These are phyloP conservation scores for Lota lota DNA, from an alignment of 2,113 vertebrate species.

Conservation along the genomic window DNA sequence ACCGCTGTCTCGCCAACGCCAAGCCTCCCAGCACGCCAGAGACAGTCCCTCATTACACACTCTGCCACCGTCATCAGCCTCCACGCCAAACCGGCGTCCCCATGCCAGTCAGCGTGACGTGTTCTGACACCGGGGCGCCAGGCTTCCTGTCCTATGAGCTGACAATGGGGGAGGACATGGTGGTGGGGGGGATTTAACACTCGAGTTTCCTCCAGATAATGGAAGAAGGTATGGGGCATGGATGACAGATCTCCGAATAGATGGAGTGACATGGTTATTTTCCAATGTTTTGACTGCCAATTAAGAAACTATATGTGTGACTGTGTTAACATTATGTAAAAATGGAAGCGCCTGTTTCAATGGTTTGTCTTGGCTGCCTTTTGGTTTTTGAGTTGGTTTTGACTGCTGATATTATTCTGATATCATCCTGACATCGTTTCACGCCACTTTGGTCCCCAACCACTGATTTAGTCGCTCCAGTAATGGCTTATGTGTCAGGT, in stretches of 20 bases:
- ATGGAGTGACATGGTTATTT: background rate
- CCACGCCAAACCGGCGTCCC: conserved; percentile 21
- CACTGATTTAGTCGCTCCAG: too few relatives aligned
- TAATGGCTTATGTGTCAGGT: too few relatives aligned
- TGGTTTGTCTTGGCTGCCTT: too few relatives aligned
- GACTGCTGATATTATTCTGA: too few relatives aligned
- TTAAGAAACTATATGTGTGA: background rate
- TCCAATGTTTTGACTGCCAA: background rate
- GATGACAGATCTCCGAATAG: too few relatives aligned
- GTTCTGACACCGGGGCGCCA: conserved; percentile 60
- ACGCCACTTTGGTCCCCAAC: too few relatives aligned
- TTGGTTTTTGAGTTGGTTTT: too few relatives aligned
- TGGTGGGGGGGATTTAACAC: conserved; percentile 1
- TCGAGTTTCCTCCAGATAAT: background rate
- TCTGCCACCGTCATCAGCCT: conserved; percentile 44
- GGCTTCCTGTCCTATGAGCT: conserved; percentile 34
- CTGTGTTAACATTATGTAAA: too few relatives aligned
- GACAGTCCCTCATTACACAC: conserved; percentile 70
- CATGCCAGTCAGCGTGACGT: conserved; percentile 27
- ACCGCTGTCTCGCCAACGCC: conserved; percentile 36
- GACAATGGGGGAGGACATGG: conserved; percentile 22
- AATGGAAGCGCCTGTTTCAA: too few relatives aligned
- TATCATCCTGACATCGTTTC: too few relatives aligned
- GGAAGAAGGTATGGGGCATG: background rate
- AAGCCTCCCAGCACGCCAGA: conserved; percentile 50